These are phyloP conservation scores for Saguinus imperator DNA, from an alignment of 2,113 vertebrate genomes.

Conservation along the genomic window DNA sequence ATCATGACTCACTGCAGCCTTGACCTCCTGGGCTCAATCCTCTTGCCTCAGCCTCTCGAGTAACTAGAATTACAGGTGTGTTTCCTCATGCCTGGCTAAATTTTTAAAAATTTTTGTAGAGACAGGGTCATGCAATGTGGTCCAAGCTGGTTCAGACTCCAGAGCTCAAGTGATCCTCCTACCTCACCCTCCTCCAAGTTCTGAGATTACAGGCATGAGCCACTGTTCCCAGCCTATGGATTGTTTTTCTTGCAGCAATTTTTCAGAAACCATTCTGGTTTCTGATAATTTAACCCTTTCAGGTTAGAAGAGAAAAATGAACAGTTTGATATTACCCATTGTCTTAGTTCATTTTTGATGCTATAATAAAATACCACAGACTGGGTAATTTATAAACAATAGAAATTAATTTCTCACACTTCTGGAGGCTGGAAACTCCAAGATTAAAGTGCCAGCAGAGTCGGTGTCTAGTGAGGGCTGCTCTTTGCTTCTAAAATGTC, in stretches of 20 bases:
- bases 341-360: not conserved
- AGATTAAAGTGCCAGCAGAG: not conserved
- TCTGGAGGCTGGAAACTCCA: not conserved
- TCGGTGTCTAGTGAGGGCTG: not conserved
- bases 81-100: too few species aligned
- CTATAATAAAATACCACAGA: not conserved
- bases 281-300: not conserved
- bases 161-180: too few species aligned
- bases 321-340: not conserved
- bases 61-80: too few species aligned
- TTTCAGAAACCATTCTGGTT: not conserved
- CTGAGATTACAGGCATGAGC: too few species aligned
- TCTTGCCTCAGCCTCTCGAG: too few species aligned
- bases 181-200: too few species aligned
- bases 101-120: too few species aligned
- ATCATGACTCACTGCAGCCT: too few species aligned
- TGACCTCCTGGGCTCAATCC: too few species aligned
- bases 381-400: not conserved
- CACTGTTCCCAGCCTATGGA: too few species aligned
- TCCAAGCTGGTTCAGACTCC: too few species aligned
- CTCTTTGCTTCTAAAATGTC: not conserved
- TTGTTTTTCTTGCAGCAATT: not conserved
- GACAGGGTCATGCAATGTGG: too few species aligned
- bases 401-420: not conserved
- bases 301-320: not conserved